Evolutionary conservation across 1,140 invertebrate species (phyloP), one percentile per base, ranked within the genome.

Genomic region (Drosophila santomea): DNA sequence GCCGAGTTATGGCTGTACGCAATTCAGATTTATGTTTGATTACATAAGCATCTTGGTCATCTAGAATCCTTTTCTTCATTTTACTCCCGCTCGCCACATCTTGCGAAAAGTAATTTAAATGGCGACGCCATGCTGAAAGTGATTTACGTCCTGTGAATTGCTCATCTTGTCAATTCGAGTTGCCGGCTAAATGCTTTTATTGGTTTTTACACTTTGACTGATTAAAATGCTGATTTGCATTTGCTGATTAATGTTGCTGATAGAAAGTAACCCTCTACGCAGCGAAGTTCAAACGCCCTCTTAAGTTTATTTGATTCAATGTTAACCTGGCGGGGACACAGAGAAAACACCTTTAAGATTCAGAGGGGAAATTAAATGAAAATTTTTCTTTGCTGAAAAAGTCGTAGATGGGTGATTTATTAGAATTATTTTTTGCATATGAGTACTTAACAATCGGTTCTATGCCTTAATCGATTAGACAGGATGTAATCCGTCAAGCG

Each of bases 1-100:
- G 64, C 36, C 64, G 44, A 44, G 43, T 38, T 68, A 66, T 45
- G 64, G 41, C 52, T 68, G 28, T 15, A 10, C 47, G 32, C 47
- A 52, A 66, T 66, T 68, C 47, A 64, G 64, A 64, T 64, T 68
- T 68, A 68, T 68, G 64, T 41, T 41, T 32, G 36, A 39, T 54
- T 62, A 23, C 32, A 52, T 64, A 64, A 66, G 47, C 12, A 28
- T 50, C 2, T 32, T 62, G 23, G 48, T 4, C n/a, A 35, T 8
- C 32, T 32, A 8, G 7, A 32, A 10, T 12, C 12, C 14, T 12
- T 38, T 4, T 12, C 12, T 38, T 38, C 2, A 6, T 14, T 7
- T 38, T 15, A 0, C 15, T 1, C 10, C 10, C 11, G n/a, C 5
- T 25, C 0, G 23, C 23, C 17, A 1, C 14, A 32, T 15, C 3